These are phyloP conservation scores for Leptopilina syphax DNA, from an alignment of 2,888 invertebrate genomes.

Conservation along the genomic window DNA sequence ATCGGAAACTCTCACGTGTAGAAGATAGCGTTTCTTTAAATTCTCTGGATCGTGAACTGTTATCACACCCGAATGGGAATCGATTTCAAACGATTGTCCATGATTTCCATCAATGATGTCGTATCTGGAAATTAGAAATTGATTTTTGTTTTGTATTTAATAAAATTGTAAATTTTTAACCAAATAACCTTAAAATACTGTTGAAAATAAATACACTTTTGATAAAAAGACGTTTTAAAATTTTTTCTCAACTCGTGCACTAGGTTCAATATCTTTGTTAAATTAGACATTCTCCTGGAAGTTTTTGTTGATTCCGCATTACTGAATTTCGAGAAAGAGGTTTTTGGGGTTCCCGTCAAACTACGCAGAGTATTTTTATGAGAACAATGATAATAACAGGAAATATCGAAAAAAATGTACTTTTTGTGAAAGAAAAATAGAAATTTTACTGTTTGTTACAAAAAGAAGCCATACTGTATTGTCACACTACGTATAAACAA, in stretches of 20 bases:
- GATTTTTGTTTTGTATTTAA: not conserved
- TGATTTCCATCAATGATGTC: conserved; percentile 91
- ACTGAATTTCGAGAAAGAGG: not conserved
- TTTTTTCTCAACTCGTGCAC: too few relatives aligned
- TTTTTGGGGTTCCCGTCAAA: not conserved
- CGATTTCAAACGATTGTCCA: conserved; percentile 85
- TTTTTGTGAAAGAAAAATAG: too few relatives aligned
- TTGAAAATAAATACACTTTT: not conserved
- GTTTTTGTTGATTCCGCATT: not conserved
- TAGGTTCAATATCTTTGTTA: too few relatives aligned
- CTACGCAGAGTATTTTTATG: too few relatives aligned
- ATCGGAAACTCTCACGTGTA: conserved; percentile 91
- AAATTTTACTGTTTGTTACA: too few relatives aligned
- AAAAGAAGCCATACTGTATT: too few relatives aligned
- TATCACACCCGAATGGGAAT: conserved; percentile 83
- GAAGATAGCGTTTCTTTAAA: conserved; percentile 81
- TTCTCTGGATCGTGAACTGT: conserved; percentile 82
- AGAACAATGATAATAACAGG: too few relatives aligned
- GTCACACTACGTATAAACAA: too few relatives aligned
- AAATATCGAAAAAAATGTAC: too few relatives aligned
- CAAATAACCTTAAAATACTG: too few relatives aligned
- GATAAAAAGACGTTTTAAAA: not conserved
- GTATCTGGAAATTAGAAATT: conserved; percentile 76
- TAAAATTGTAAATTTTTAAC: not conserved
- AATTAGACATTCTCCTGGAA: not conserved